Evolutionary conservation across 2,113 vertebrate genomes (phyloP), one percentile per base, ranked within the genome.

Genomic region (Tachysurus fulvidraco): DNA sequence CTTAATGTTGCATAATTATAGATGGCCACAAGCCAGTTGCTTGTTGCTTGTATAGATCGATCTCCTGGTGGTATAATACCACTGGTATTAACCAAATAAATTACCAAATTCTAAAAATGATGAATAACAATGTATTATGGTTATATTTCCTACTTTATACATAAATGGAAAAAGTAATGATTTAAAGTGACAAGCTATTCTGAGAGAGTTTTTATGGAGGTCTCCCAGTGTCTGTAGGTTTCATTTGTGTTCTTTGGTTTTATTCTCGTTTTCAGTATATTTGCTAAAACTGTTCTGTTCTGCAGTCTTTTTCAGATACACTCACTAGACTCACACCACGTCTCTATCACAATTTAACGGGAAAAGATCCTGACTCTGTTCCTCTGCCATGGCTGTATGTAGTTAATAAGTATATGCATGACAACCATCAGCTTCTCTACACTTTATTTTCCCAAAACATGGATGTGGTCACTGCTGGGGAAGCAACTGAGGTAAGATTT

Each of bases 381-480:
- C 80, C 89, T 77, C 77, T 90, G 36, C 74, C 77, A 1, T 90
- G 89, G 89, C 81, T 90, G 14, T 83, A 86, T 76, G 76, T 88
- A 59, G 83, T 85, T 54, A 81, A 90, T 44, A 81, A 88, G 30
- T 88, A 86, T 67, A 83, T 90, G 81, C 89, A 80, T 5, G 76
- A 88, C 17, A 86, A 90, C 78, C 89, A 90, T 83, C 87, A 90
- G 55, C 76, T 85, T 52, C 84, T 88, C 52, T 78, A 77, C 57
- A 84, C 55, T 36, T 80, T 90, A 54, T 84, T n/a, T 41, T 60
- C 52, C 14, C 74, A 84, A 65, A 81, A 84, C 54, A 84, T 50
- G 1, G 64, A 86, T 59, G 59, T 86, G 83, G 50, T 84, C n/a
- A 23, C 12, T 77, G 76, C 41, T 36, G 82, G 80, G 50, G 44